A percentile compares a stretch with the other conserved stretches of the same genome.
Evolutionary conservation across 2,888 invertebrate species (phyloP).

Genomic region (Acleris cristana): DNA sequence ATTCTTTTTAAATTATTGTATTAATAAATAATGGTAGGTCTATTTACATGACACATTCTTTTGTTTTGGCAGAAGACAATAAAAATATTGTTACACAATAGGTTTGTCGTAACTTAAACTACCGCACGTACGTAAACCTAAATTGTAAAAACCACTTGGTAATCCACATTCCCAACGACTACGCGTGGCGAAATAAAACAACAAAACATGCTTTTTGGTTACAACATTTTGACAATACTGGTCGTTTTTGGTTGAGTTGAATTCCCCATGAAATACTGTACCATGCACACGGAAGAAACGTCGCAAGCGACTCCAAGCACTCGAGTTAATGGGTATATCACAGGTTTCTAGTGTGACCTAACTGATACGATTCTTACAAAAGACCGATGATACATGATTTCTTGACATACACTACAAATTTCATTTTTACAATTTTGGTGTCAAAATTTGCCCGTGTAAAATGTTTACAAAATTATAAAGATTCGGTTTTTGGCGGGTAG

Average conservation of each 20-base stretch:
- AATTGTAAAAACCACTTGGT: slow-evolving; percentile 34
- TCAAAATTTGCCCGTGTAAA: slow-evolving; percentile 46
- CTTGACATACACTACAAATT: slow-evolving; percentile 48
- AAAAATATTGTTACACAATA: slow-evolving; percentile 80
- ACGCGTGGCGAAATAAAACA: slow-evolving; percentile 46
- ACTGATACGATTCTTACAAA: slow-evolving; percentile 68
- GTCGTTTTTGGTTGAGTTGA: slow-evolving; percentile 69
- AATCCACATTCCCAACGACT: slow-evolving; percentile 52
- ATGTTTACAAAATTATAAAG: slow-evolving; percentile 41
- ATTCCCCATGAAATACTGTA: slow-evolving; percentile 34
- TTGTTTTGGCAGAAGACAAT: slow-evolving; percentile 84
- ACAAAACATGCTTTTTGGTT: slow-evolving; percentile 67
- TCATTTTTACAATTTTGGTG: slow-evolving; percentile 54
- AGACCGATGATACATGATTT: slow-evolving; percentile 49
- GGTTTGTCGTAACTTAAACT: slow-evolving; percentile 61
- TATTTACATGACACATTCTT: slow-evolving; percentile 84
- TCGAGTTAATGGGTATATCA: slow-evolving; percentile 76
- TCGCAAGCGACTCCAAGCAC: slow-evolving; percentile 69
- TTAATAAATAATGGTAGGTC: slow-evolving; percentile 85
- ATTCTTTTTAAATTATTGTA: slow-evolving; percentile 80
- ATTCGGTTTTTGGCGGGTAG: slow-evolving; percentile 12
- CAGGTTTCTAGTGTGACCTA: slow-evolving; percentile 77
- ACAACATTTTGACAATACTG: slow-evolving; percentile 75
- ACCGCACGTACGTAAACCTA: slow-evolving; percentile 35
- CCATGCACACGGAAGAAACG: slow-evolving; percentile 67